Evolutionary conservation across 2,113 vertebrate genomes (phyloP), one percentile per base, ranked within the genome.

Genomic region (Ptilonorhynchus violaceus): DNA sequence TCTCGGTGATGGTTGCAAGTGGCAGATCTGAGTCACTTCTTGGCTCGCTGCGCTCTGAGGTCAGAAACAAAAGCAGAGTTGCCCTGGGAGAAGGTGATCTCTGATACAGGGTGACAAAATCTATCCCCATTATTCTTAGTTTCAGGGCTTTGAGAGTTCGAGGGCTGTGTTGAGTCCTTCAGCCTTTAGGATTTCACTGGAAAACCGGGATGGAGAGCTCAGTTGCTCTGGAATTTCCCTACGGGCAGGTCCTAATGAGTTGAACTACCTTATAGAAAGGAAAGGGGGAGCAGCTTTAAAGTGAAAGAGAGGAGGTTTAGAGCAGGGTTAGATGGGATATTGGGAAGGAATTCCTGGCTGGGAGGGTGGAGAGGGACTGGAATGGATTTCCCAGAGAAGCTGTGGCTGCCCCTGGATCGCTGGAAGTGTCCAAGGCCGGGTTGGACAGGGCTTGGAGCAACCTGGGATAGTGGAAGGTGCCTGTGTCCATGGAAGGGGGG

Each of bases 361-460:
- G 0, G 55, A 55, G 22, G 10, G 2, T 47, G 17, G 2, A 0
- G 1, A 53, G 16, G 11, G 2, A 1, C 35, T 56, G 50, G 6
- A 19, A 68, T 16, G 46, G 52, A 33, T 0, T 53, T 1, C 16
- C 55, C 63, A 55, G 31, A 37, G 30, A 0, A 49, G 41, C 35
- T 69, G 47, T 27, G 70, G 30, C 47, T 69, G 41, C 8, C 18
- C 21, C 47, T 66, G 60, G 10, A 69, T 47, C 25, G 25, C 72
- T 49, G 79, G 63, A 1, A 49, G 8, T 37, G 42, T 0, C 80
- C 55, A 55, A 56, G 41, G 18, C 41, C 14, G 31, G 35, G 19
- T 0, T 70, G 55, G 87, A 46, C 0, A 0, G 20, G 10, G 5
- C 7, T 39, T 6, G 21, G 25, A 63, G 0, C 18, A 31, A 0